phyloP scores from a whole-genome alignment of 2,888 invertebrate species.

The Diadegma fenestrale region DNA sequence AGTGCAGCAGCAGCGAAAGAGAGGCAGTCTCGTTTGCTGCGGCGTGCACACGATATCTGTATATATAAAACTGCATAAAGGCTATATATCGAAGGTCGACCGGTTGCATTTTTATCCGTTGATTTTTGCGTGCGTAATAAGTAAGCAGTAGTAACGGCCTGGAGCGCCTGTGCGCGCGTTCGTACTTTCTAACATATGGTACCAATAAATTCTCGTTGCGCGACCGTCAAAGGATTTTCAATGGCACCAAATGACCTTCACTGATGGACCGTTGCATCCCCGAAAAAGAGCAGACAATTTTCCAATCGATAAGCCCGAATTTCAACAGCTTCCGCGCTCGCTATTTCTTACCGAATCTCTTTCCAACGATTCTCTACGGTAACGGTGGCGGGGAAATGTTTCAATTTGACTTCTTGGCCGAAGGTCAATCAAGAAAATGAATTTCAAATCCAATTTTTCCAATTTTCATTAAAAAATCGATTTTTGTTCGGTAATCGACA shows the following conservation, averaged over 20 bases:
- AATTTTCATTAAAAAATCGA: not conserved
- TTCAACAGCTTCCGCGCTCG: not conserved
- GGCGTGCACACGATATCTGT: slow-evolving; percentile 40
- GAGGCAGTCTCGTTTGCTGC: slow-evolving; percentile 50
- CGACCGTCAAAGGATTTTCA: slow-evolving; percentile 70
- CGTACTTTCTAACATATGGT: slow-evolving; percentile 75
- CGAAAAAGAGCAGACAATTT: slow-evolving; percentile 58
- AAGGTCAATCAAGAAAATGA: too few relatives aligned
- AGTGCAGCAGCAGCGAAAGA: slow-evolving; percentile 40
- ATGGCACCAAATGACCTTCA: slow-evolving; percentile 63
- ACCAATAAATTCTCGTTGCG: slow-evolving; percentile 69
- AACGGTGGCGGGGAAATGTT: too few relatives aligned
- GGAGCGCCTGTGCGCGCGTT: slow-evolving; percentile 26
- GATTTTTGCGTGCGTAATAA: slow-evolving; percentile 76
- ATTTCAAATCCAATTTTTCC: not conserved
- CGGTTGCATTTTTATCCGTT: slow-evolving; percentile 77
- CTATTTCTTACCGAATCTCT: not conserved
- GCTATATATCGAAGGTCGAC: slow-evolving; percentile 82
- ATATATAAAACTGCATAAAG: slow-evolving; percentile 57
- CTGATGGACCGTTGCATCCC: slow-evolving; percentile 63
- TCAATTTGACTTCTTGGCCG: too few relatives aligned
- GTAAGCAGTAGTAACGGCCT: slow-evolving; percentile 67
- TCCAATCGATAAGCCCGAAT: not conserved
- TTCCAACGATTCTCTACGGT: not conserved
- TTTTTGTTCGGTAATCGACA: not conserved